Evolutionary conservation across 2,888 invertebrate species (phyloP).

Genomic region (Euproctis similis): DNA sequence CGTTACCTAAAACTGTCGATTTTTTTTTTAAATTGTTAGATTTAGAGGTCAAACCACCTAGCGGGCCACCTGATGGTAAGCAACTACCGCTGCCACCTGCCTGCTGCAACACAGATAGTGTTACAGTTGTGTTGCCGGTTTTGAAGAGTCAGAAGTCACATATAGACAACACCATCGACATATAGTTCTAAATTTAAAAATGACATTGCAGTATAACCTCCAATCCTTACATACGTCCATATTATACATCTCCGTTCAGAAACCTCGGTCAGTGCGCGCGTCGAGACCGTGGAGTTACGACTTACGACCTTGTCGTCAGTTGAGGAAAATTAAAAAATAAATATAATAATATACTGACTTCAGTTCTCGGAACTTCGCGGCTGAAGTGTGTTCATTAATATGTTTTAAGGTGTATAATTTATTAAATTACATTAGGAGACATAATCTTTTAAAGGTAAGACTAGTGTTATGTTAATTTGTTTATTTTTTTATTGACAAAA

Average conservation of each 20-base stretch:
- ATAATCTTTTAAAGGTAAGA: not conserved
- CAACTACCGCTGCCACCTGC: too few species aligned
- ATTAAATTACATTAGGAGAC: not conserved
- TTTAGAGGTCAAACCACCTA: too few species aligned
- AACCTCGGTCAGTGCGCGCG: slow-evolving; percentile 13
- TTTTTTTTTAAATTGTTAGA: too few species aligned
- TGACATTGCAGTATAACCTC: slow-evolving; percentile 1
- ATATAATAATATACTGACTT: slow-evolving; percentile 18
- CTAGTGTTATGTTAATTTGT: not conserved
- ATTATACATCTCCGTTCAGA: slow-evolving; percentile 5
- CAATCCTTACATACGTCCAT: not conserved
- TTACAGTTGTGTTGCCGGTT: too few species aligned
- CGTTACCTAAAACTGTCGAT: too few species aligned
- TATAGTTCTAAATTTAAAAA: too few species aligned
- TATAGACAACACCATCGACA: too few species aligned
- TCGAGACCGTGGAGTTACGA: slow-evolving; percentile 5
- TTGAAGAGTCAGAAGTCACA: too few species aligned
- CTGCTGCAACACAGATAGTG: too few species aligned
- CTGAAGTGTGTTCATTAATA: slow-evolving; percentile 3
- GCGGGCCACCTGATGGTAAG: too few species aligned
- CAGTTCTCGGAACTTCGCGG: slow-evolving; percentile 11
- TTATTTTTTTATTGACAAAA: too few species aligned
- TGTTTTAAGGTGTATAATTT: slow-evolving; percentile 4
- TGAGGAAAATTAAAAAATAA: slow-evolving; percentile 12
- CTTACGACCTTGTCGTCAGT: slow-evolving; percentile 18